Base-by-base conservation (phyloP, 1,140 invertebrate species). In the Nymphalis io region DNA sequence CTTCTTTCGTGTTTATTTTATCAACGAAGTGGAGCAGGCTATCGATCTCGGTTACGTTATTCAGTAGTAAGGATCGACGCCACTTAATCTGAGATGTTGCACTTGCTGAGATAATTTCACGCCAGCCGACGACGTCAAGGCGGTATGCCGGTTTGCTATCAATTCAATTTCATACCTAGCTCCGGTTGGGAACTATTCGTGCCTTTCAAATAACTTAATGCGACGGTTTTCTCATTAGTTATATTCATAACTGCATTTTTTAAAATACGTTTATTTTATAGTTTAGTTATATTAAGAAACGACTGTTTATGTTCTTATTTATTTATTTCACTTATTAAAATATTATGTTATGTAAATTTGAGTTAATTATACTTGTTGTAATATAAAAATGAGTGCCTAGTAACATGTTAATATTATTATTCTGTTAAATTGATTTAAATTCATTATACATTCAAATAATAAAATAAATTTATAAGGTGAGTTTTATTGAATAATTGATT, bases 121-220 rank as follows among this genome's bases (percentile, higher is more conserved):
- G 82, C 80, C 79, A 76, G 68, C 68, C 76, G 76, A 68, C 73
- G 72, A 70, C 73, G 72, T 67, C 74, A 76, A 70, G 63, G 63
- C 68, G 79, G 77, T 74, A 81, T 80, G 78, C 79, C 68, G 71
- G 69, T 73, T 75, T 75, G 68, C 74, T 76, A 82, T 82, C 83
- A 87, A 84, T 84, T 84, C 82, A 83, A 85, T 87, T 84, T 87
- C 81, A 87, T 85, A 87, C 81, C 81, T 83, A 83, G 80, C 79
- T 81, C 73, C 72, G 73, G 78, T 80, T 76, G 82, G 73, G 78
- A 83, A 77, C 74, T 79, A 75, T 67, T 72, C 61, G 73, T 70
- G 63, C 68, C 73, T 73, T 76, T 78, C 70, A 64, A 79, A 64
- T 64, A 64, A 64, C 60, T 61, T 61, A 8, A 21, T 53, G 51